Conservation (phyloP, 2,797 vertebrate genomes). For the Tragopan temminckii region DNA sequence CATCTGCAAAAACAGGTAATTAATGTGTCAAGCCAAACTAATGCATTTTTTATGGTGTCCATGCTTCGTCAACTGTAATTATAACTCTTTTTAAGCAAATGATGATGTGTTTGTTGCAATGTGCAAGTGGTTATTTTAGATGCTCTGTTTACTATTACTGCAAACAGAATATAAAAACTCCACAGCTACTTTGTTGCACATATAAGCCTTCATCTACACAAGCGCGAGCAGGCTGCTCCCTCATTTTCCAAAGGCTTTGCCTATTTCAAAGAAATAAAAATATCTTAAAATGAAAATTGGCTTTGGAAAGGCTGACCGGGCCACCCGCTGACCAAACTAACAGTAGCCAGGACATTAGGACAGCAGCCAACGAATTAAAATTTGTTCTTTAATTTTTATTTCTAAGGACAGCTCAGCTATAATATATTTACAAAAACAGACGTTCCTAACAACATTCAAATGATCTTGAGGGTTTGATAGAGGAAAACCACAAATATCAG, state of each 20-base stretch:
- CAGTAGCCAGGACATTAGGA: conserved; percentile 41
- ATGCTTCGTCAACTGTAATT: conserved; percentile 92
- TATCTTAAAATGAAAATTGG: conserved; percentile 64
- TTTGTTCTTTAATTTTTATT: conserved; percentile 45
- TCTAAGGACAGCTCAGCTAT: conserved; percentile 20
- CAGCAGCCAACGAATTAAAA: conserved; percentile 26
- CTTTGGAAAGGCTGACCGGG: conserved; percentile 59
- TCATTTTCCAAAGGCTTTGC: conserved; percentile 70
- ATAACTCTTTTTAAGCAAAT: conserved; percentile 93
- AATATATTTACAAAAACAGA: not conserved
- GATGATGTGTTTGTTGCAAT: conserved; percentile 91
- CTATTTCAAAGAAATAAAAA: conserved; percentile 69
- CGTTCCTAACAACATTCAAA: not conserved
- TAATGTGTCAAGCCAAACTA: conserved; percentile 95
- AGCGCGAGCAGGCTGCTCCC: conserved; percentile 51
- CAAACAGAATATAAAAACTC: conserved; percentile 87
- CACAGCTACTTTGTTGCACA: conserved; percentile 75
- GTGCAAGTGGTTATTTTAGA: conserved; percentile 90
- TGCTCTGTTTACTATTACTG: conserved; percentile 86
- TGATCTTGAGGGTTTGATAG: not conserved
- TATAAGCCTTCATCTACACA: conserved; percentile 69
- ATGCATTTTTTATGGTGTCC: conserved; percentile 93
- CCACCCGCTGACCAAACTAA: conserved; percentile 64
- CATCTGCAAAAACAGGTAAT: conserved; percentile 99
- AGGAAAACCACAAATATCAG: conserved; percentile 1